phyloP scores from a whole-genome alignment of 2,888 invertebrate species.

The Ganaspis brasiliensis region DNA sequence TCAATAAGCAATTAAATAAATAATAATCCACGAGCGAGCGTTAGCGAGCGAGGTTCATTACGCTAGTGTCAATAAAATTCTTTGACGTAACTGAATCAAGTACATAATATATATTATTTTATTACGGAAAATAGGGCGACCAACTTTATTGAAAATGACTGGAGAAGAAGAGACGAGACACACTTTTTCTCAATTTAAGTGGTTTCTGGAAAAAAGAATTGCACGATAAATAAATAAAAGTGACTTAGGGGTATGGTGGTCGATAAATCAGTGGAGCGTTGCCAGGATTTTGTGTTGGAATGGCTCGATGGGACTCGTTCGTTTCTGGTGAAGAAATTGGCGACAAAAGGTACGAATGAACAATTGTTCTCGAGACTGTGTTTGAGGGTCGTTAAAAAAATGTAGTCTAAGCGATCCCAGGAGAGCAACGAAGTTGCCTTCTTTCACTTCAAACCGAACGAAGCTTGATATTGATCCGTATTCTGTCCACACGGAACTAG shows the following conservation, averaged over 20 bases:
- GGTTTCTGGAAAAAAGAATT: not conserved
- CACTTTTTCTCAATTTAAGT: slow-evolving; percentile 11
- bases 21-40: too few species aligned
- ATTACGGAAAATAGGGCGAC: not conserved
- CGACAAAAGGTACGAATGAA: slow-evolving; percentile 35
- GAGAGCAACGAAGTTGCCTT: slow-evolving; percentile 33
- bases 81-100: too few species aligned
- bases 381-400: slow-evolving; percentile 36
- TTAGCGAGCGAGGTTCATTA: too few species aligned
- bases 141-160: not conserved
- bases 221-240: slow-evolving; percentile 26
- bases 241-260: not conserved
- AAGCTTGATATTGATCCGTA: slow-evolving; percentile 75
- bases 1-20: too few species aligned
- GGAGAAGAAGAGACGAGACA: not conserved
- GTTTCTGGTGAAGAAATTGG: slow-evolving; percentile 23
- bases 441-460: slow-evolving; percentile 60
- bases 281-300: slow-evolving; percentile 21
- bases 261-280: slow-evolving; percentile 37
- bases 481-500: slow-evolving; percentile 68
- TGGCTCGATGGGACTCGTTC: slow-evolving; percentile 13
- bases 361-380: slow-evolving; percentile 27
- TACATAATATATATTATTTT: too few species aligned
- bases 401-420: slow-evolving; percentile 40
- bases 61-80: too few species aligned